These are phyloP conservation scores for Myotis planiceps DNA, from an alignment of 2,797 vertebrate genomes.

Conservation along the genomic window DNA sequence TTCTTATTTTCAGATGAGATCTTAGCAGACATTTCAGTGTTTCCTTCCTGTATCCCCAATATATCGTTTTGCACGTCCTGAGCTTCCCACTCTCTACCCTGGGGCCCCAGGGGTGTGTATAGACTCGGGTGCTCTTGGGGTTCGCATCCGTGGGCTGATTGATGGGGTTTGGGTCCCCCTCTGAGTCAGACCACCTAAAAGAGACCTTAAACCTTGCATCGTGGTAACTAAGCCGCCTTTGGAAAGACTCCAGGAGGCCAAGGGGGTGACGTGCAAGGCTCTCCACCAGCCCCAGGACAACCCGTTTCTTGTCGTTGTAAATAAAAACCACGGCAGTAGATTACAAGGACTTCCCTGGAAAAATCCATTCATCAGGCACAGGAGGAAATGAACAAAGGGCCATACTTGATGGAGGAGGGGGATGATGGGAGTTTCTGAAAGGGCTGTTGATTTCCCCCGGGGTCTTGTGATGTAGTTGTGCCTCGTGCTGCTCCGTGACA, in stretches of 20 bases:
- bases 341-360: neutral
- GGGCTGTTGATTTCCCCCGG: neutral
- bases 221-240: neutral
- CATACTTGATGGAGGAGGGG: neutral
- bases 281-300: neutral
- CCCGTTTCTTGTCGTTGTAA: neutral
- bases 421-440: neutral
- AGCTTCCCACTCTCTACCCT: neutral
- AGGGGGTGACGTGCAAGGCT: neutral
- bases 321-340: neutral
- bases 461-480: neutral
- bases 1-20: neutral
- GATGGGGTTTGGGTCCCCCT: neutral
- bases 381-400: neutral
- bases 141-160: rapidly evolving
- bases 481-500: neutral
- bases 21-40: neutral
- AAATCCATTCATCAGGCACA: neutral
- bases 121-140: neutral
- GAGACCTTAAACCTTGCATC: neutral
- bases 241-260: neutral
- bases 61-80: too few relatives aligned
- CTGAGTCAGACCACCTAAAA: neutral
- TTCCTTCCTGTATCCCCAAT: neutral
- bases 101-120: neutral